Evolutionary conservation across 2,888 invertebrate species (phyloP), one percentile per base, ranked within the genome.

Genomic region (Polymixis lichenea): DNA sequence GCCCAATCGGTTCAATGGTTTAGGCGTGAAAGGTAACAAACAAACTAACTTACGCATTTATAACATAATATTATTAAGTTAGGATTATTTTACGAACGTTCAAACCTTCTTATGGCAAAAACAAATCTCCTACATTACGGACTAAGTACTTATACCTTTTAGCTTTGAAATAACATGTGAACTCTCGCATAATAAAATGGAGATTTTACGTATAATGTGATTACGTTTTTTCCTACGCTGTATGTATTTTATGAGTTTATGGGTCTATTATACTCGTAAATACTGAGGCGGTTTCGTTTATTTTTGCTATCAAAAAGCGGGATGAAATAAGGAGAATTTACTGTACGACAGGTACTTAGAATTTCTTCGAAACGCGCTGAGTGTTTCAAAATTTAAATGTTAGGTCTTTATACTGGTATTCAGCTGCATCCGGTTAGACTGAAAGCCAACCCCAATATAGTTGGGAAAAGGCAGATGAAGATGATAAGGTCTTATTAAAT

Each of bases 41-140:
- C 2, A 32, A 32, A 32, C 32, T 32, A 32, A 32, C 32, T 32
- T 32, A 2, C 32, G 32, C 32, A 32, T 32, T 32, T 32, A 32
- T 32, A 32, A 32, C 4, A 32, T 32, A 1, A 32, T 32, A 32
- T 32, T 32, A 32, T 32, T 32, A 32, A 32, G 32, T 32, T 32
- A 32, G 32, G 32, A 66, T 66, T 28, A 9, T 56, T 38, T 62
- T 38, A 28, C 7, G 11, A 19, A 55, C n/a, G 19, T 55, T 66
- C 72, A 55, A 13, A n/a, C n/a, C 38, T 38, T 28, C 55, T n/a
- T n/a, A 49, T 56, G 22, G 51, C 49, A 6, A 5, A 43, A 72
- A 51, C 56, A 78, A 73, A 78, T 58, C 73, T 38, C 46, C 15
- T n/a, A 43, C 32, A 70, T 77, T 64, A 70, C 19, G 43, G n/a